Evolutionary conservation across 2,797 vertebrate species (phyloP).

Genomic region (Pantherophis alleghaniensis): DNA sequence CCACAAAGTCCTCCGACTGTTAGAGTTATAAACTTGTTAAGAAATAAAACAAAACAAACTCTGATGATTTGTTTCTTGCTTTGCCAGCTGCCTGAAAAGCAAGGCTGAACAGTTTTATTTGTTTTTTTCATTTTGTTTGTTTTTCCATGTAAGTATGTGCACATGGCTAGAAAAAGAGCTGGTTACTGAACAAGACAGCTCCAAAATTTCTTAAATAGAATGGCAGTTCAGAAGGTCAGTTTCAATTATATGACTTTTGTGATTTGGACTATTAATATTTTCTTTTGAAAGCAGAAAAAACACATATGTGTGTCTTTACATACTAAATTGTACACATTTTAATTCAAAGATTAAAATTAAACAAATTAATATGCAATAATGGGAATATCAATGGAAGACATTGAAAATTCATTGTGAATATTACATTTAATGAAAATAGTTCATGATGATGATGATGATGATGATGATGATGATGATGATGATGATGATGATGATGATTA

Average conservation of each 20-base stretch:
- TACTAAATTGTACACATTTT: neutral
- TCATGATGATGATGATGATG: neutral
- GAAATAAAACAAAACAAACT: neutral
- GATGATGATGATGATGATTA: too few species aligned
- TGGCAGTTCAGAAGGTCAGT: neutral
- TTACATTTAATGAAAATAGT: neutral
- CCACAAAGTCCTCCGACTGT: neutral
- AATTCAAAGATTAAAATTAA: neutral
- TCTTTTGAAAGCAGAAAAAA: neutral
- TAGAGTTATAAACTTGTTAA: neutral
- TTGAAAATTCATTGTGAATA: neutral
- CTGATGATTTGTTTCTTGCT: neutral
- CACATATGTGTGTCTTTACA: neutral
- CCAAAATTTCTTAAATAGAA: neutral
- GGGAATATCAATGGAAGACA: neutral
- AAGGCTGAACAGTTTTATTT: neutral
- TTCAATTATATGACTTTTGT: neutral
- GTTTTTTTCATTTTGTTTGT: neutral
- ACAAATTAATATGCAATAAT: neutral
- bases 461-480: neutral
- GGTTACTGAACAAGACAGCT: neutral
- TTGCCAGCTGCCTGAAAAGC: neutral
- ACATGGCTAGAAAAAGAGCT: neutral
- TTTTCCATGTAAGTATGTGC: neutral
- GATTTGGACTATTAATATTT: neutral